Conservation (phyloP, 2,888 invertebrate genomes). For the Dicycla oo region DNA sequence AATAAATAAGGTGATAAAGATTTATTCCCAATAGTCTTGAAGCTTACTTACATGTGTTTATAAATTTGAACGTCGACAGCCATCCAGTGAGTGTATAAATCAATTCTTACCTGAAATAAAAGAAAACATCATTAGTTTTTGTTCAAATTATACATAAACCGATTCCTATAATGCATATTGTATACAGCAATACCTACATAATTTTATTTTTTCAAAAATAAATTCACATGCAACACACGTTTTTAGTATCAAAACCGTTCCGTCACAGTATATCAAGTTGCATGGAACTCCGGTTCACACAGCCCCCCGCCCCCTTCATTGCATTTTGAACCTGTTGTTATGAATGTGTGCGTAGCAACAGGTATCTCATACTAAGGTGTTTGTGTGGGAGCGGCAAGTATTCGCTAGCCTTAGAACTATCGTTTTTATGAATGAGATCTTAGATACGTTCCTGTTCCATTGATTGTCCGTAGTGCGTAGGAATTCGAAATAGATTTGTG, state of each 20-base stretch:
- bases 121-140: conserved; percentile 7
- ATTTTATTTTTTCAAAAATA: not conserved
- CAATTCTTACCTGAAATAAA: conserved; percentile 57
- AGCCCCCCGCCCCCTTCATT: conserved; percentile 73
- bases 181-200: not conserved
- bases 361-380: conserved; percentile 63
- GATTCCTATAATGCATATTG: not conserved
- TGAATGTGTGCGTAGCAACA: conserved; percentile 66
- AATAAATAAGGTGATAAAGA: too few species aligned
- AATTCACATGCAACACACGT: not conserved
- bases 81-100: not conserved
- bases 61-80: not conserved
- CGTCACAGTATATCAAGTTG: conserved; percentile 57
- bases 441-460: conserved; percentile 43
- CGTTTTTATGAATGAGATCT: conserved; percentile 68
- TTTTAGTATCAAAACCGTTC: conserved; percentile 72
- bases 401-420: conserved; percentile 58
- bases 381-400: conserved; percentile 67
- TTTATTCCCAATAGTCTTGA: not conserved
- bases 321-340: conserved; percentile 79
- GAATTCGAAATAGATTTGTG: conserved; percentile 39
- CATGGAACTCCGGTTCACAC: conserved; percentile 79
- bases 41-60: conserved; percentile 26
- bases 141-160: not conserved
- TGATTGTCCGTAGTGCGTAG: conserved; percentile 40